Evolutionary conservation across 2,888 invertebrate species (phyloP), one percentile per base, ranked within the genome.

Genomic region (Orthosia gracilis): DNA sequence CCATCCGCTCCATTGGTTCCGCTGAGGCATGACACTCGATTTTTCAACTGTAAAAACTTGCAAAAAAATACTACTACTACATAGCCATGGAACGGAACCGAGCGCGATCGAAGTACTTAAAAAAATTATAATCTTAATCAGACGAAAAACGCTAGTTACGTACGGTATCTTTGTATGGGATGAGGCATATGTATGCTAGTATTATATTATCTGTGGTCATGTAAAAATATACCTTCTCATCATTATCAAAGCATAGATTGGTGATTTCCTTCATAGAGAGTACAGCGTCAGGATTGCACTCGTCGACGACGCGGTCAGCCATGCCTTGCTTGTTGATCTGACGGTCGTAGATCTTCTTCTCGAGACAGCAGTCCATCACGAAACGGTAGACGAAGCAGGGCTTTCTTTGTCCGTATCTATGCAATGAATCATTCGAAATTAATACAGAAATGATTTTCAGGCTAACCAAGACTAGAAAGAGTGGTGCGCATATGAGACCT

Each of bases 241-340:
- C 98, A 92, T 99, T 98, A 89, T 99, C 98, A 95, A 98, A 98
- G 89, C 99, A 98, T 40, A 99, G 96, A 80, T 98, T 98, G 18
- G 98, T 98, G 50, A 98, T 98, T 90, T 99, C 99, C 94, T 98
- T 98, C 94, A 98, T 97, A 3, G 98, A 98, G 49, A 99, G 96
- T 92, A 98, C 98, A 1, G 99, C 99, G 91, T 99, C 99, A 0
- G 99, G 99, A 94, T 99, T 99, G 90, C 99, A 98, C 92, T 99
- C 99, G 95, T 99, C 99, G 0, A 99, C 99, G 7, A 99, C 99
- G 21, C 99, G 97, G 94, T 99, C 99, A 0, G 99, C 98, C 98
- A 99, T 99, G 75, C 99, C 99, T 94, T 99, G 99, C 91, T 99
- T 99, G 92, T 99, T 99, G 81, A 99, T 99, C 96, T 99, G 99